phyloP scores from a whole-genome alignment of 2,797 vertebrate genomes.

The Tamandua tetradactyla region DNA sequence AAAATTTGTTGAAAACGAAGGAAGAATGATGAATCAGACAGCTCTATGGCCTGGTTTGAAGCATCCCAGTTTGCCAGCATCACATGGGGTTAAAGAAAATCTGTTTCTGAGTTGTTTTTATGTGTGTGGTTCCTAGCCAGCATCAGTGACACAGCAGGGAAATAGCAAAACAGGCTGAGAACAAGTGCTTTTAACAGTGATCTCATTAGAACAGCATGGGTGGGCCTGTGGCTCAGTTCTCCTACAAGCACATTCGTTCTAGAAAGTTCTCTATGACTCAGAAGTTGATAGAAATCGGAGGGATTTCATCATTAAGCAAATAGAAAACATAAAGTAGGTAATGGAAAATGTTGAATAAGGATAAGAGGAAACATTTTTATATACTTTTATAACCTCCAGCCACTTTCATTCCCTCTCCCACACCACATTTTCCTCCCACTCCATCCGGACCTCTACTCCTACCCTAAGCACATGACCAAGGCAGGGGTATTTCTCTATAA shows the following conservation, averaged over 20 bases:
- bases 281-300: background rate
- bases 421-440: background rate
- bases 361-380: slow-evolving; percentile 31
- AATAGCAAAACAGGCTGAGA: slow-evolving; percentile 53
- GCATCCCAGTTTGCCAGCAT: background rate
- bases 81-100: slow-evolving; percentile 51
- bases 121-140: slow-evolving; percentile 62
- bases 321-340: slow-evolving; percentile 49
- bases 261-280: slow-evolving; percentile 46
- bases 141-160: slow-evolving; percentile 68
- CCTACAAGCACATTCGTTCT: slow-evolving; percentile 10
- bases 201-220: slow-evolving; percentile 62
- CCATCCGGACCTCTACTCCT: background rate
- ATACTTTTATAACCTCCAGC: background rate
- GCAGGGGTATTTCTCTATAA: background rate
- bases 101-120: slow-evolving; percentile 68
- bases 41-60: slow-evolving; percentile 60
- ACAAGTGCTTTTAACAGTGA: slow-evolving; percentile 52
- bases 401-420: background rate
- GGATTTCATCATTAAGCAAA: slow-evolving; percentile 55
- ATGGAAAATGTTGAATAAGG: slow-evolving; percentile 22
- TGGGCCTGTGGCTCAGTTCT: slow-evolving; percentile 62
- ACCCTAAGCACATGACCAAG: background rate
- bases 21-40: slow-evolving; percentile 42
- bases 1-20: slow-evolving; percentile 40